Base-by-base conservation (phyloP, 2,888 invertebrate species). In the Tryphoninae sp. region DNA sequence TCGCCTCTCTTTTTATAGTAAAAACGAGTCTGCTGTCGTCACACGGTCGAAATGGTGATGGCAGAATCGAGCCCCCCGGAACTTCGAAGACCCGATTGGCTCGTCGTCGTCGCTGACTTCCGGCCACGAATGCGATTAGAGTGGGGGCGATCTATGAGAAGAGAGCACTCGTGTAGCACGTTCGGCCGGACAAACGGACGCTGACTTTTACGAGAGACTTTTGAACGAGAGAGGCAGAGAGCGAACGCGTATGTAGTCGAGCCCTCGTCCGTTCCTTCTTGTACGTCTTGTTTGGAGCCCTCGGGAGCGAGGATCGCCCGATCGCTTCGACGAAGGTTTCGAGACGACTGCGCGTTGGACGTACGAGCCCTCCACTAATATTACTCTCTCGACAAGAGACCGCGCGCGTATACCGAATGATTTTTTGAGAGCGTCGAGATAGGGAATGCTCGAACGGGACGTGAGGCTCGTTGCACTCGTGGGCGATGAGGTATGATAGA, bases 11-110 rank as follows among this genome's bases (percentile, higher is more conserved):
- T 81, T 80, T 79, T 83, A 83, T 83, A 83, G 78, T 59, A 26
- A 74, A 62, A 45, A 49, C 9, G 13, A 59, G 13, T 11, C 40
- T 7, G 53, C 61, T 23, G 51, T 13, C 23, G 58, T n/a, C 40
- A 11, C 33, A 16, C 53, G 49, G n/a, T 55, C 61, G 59, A 59
- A 62, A 58, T 80, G 65, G 58, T 62, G 73, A 64, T 71, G 73
- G 72, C 19, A 23, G 55, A 64, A 23, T 67, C 84, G 81, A 81
- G 84, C 84, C 82, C 79, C 80, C 82, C 74, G 65, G 69, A 45
- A 53, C 65, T 73, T 45, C 78, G 22, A 7, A 22, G n/a, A 72
- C 53, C 69, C 65, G 76, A 83, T 84, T 83, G 83, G 81, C 64
- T 53, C 72, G 73, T 61, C 16, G 9, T 26, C 59, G 72, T 67